Evolutionary conservation across 2,888 invertebrate genomes (phyloP).

Genomic region (Megamerina dolium): DNA sequence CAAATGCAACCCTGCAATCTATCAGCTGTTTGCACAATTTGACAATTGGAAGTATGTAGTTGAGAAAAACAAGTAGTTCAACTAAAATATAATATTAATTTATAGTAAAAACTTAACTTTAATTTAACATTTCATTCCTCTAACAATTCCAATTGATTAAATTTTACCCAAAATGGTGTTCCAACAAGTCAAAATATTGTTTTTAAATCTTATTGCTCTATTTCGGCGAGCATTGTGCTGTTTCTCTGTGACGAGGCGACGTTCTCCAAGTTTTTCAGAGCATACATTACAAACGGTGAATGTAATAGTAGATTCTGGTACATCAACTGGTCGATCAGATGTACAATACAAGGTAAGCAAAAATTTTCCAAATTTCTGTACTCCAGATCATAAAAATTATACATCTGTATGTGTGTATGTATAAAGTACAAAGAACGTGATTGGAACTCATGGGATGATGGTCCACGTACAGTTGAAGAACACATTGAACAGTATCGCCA

Average conservation of each 20-base stretch:
- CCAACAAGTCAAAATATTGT: constrained; percentile 54
- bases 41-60: no score
- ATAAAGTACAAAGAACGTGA: constrained; percentile 42
- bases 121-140: no score
- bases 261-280: constrained; percentile 53
- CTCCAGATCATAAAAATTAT: no score
- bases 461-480: constrained; percentile 54
- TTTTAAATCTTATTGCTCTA: constrained; percentile 53
- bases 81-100: no score
- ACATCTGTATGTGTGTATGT: no score
- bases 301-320: constrained; percentile 4
- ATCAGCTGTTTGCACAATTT: no score
- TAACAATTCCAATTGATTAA: background rate
- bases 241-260: constrained; percentile 49
- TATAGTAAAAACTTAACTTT: no score
- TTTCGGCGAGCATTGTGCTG: constrained; percentile 59
- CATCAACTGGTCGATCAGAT: no score
- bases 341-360: no score
- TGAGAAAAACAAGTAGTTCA: no score
- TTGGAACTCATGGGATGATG: constrained; percentile 61
- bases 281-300: constrained; percentile 29
- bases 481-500: constrained; percentile 60
- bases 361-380: no score
- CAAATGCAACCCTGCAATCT: no score
- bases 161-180: constrained; percentile 33